Evolutionary conservation across 2,797 vertebrate species (phyloP), one percentile per base, ranked within the genome.

Genomic region (Eleutherodactylus coqui): DNA sequence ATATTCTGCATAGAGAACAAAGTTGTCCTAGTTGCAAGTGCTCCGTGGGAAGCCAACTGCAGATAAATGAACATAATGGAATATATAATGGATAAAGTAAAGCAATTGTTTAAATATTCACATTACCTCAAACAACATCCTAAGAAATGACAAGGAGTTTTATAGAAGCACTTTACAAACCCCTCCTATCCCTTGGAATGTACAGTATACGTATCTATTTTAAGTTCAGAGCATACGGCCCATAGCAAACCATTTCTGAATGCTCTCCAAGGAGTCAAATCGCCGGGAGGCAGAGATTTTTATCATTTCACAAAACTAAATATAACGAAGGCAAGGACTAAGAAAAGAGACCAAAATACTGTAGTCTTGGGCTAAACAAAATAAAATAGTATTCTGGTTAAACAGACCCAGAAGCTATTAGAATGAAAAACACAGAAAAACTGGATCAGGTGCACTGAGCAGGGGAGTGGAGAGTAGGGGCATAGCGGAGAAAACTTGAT

Each of bases 71-170:
- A 38, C 16, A 49, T 82, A 82, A 72, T 73, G 82, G 70, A 60
- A 29, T 41, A 58, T 27, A 41, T 83, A 75, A 75, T 55, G 36
- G 49, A 32, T 72, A 55, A 11, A 77, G 49, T 38, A 36, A 36
- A 69, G 79, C 29, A 82, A 34, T 47, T 53, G 45, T 67, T 82
- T 34, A 70, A 82, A 82, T 82, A 82, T 82, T 82, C 21, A 82
- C 62, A 82, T 69, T 49, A 38, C 21, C 79, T 67, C 11, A n/a
- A 51, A 69, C 17, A 10, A 32, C 79, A 80, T 69, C 17, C 3
- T 24, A 69, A n/a, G 19, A 49, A 45, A 27, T 19, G 36, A n/a
- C 32, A 41, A 58, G 38, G 24, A 11, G 38, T 53, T 82, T 55
- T 72, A 72, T 58, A 55, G 67, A 41, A 10, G 24, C 32, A 14